These are phyloP conservation scores for Harpalus rubripes DNA, from an alignment of 2,888 invertebrate species.

Conservation along the genomic window DNA sequence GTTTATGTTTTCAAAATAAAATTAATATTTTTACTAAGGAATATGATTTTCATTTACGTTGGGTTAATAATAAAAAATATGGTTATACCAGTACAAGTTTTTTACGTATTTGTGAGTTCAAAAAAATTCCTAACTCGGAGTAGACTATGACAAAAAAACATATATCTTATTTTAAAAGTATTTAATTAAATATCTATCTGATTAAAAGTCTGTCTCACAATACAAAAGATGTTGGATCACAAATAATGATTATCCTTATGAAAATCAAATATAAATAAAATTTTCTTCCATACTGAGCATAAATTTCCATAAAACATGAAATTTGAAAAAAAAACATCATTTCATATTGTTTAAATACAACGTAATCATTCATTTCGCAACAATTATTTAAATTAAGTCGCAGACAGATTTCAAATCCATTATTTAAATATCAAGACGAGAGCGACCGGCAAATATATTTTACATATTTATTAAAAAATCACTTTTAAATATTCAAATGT, in stretches of 20 bases:
- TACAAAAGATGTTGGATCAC: neutral
- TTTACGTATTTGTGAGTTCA: too few relatives aligned
- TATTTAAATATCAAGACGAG: neutral
- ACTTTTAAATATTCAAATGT: slow-evolving; percentile 57
- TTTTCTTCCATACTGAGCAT: neutral
- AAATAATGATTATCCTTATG: neutral
- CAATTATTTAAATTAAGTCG: neutral
- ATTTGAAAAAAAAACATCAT: neutral
- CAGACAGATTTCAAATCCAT: neutral
- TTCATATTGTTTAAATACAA: neutral
- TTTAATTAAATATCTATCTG: too few relatives aligned
- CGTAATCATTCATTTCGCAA: neutral
- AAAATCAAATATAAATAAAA: neutral
- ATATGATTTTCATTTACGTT: too few relatives aligned
- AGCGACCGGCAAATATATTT: slow-evolving; percentile 37
- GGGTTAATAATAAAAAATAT: too few relatives aligned
- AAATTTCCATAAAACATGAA: neutral
- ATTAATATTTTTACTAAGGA: too few relatives aligned
- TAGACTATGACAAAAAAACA: too few relatives aligned
- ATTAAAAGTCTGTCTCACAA: neutral
- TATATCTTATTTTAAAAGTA: too few relatives aligned
- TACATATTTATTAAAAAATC: slow-evolving; percentile 58
- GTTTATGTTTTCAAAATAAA: too few relatives aligned
- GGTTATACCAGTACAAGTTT: too few relatives aligned
- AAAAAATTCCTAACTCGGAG: too few relatives aligned